Conservation (phyloP, 1,140 invertebrate species). For the Solenopsis invicta region DNA sequence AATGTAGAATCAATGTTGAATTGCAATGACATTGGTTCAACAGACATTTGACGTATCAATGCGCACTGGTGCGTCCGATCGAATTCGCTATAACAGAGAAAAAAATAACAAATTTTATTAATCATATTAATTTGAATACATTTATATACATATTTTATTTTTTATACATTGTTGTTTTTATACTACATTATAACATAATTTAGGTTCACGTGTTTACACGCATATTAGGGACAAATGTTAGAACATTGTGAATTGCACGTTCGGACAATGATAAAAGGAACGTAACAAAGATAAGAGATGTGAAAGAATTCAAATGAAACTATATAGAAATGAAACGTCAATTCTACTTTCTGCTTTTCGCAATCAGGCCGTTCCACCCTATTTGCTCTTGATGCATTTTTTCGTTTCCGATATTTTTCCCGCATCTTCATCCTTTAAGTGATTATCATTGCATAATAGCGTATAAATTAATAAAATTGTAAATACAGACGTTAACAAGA, state of each 20-base stretch:
- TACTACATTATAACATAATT: not conserved
- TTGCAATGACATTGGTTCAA: too few relatives aligned
- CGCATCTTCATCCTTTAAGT: constrained; percentile 15
- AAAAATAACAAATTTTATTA: too few relatives aligned
- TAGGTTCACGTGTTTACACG: not conserved
- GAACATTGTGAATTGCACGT: constrained; percentile 5
- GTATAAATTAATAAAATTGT: not conserved
- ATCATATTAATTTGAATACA: too few relatives aligned
- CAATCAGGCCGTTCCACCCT: constrained; percentile 73
- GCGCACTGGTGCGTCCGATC: too few relatives aligned
- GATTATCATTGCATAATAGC: not conserved
- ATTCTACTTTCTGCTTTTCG: constrained; percentile 65
- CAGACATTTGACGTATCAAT: too few relatives aligned
- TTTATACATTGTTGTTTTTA: not conserved
- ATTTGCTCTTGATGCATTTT: constrained; percentile 68
- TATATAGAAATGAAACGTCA: constrained; percentile 77
- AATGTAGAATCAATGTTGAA: too few relatives aligned
- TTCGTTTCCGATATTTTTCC: constrained; percentile 4
- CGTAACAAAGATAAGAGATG: constrained; percentile 35
- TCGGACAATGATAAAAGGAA: not conserved
- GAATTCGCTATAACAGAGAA: too few relatives aligned
- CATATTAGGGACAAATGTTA: not conserved
- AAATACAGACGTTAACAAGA: not conserved
- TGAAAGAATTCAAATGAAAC: constrained; percentile 29
- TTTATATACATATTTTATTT: not conserved